These are phyloP conservation scores for Cyphomyrmex costatus DNA, from an alignment of 1,140 invertebrate genomes.

Conservation along the genomic window DNA sequence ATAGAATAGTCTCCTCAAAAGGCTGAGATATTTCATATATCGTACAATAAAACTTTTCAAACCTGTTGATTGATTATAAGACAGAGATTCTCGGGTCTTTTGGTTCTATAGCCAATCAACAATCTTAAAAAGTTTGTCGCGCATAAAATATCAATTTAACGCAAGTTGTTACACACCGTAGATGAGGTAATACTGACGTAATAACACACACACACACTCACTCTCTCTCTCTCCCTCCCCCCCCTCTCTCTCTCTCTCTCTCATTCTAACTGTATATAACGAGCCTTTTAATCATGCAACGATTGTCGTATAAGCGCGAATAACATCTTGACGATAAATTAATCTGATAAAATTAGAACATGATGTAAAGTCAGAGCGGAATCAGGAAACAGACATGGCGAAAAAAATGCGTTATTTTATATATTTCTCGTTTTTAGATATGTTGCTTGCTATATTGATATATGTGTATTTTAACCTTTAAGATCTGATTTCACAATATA, in stretches of 20 bases:
- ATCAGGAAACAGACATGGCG: constrained; percentile 13
- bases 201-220: too few relatives aligned
- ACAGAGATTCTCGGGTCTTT: too few relatives aligned
- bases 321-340: background rate
- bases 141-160: background rate
- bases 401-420: background rate
- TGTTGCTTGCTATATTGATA: background rate
- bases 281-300: background rate
- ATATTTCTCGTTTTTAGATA: background rate
- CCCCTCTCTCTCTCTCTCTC: too few relatives aligned
- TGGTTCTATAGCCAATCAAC: too few relatives aligned
- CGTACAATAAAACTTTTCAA: too few relatives aligned
- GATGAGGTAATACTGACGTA: constrained; percentile 15
- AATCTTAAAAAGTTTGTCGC: too few relatives aligned
- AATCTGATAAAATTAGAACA: background rate
- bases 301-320: background rate
- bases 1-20: too few relatives aligned
- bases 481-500: too few relatives aligned
- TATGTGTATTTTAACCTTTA: background rate
- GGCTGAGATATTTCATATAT: too few relatives aligned
- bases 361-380: background rate
- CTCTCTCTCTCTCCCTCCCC: too few relatives aligned
- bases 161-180: background rate
- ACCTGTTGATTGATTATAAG: too few relatives aligned
- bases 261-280: background rate